phyloP scores from a whole-genome alignment of 2,113 vertebrate genomes.

The Campylomormyrus tamandua region DNA sequence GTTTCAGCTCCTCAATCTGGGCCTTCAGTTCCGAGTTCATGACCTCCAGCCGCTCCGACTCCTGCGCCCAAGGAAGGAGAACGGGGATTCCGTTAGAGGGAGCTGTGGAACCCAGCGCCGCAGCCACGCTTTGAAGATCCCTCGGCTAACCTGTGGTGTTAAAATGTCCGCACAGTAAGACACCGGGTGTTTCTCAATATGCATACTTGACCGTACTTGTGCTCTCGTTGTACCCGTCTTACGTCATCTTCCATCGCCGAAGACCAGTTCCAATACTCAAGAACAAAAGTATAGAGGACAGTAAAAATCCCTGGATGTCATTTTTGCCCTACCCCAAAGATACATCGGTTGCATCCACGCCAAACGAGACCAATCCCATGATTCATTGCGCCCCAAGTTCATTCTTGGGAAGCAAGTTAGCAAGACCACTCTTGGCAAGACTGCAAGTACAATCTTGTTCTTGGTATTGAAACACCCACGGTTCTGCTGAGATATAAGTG shows the following conservation, averaged over 20 bases:
- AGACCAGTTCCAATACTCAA: neutral
- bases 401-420: neutral
- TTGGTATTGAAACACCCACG: neutral
- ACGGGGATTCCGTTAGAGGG: neutral
- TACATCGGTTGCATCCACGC: neutral
- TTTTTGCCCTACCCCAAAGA: neutral
- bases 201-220: neutral
- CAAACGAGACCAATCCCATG: neutral
- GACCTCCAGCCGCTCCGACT: conserved; percentile 87
- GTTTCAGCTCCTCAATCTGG: conserved; percentile 92
- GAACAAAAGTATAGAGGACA: neutral
- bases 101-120: neutral
- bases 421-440: neutral
- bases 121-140: neutral
- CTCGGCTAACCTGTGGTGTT: neutral
- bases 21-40: conserved; percentile 91
- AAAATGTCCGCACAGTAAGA: neutral
- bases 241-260: neutral
- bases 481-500: neutral
- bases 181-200: neutral
- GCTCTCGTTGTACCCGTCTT: neutral
- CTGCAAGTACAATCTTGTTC: neutral
- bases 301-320: neutral
- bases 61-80: conserved; percentile 52
- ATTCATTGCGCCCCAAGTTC: neutral